A percentile compares a stretch with the other conserved stretches of the same genome.
phyloP scores from a whole-genome alignment of 1,140 invertebrate species.

The Zophobas morio region DNA sequence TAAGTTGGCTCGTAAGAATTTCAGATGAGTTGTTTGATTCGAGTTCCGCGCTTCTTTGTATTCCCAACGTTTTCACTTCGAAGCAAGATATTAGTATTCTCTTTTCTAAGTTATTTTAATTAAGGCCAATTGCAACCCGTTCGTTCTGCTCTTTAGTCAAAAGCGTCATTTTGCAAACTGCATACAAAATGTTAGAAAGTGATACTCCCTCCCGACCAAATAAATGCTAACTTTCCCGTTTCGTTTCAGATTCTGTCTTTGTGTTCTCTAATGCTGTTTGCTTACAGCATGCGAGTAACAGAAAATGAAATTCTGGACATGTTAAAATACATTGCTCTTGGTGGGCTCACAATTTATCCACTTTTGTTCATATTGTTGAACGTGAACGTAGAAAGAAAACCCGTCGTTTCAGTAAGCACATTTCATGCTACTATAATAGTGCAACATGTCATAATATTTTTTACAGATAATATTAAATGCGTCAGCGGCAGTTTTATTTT shows the following conservation, averaged over 20 bases:
- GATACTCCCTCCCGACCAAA: background rate
- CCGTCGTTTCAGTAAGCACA: slow-evolving; percentile 4
- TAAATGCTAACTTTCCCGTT: background rate
- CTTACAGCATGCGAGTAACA: slow-evolving; percentile 1
- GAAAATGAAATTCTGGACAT: slow-evolving; percentile 19
- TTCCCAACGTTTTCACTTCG: background rate
- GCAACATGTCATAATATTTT: background rate
- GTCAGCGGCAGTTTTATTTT: background rate
- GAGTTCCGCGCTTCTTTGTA: background rate
- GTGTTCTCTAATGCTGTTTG: slow-evolving; percentile 13
- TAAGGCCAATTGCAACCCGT: too few relatives aligned
- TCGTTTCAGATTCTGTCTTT: slow-evolving; percentile 7
- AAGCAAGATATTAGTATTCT: background rate
- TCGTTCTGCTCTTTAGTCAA: too few relatives aligned
- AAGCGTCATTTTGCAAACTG: background rate
- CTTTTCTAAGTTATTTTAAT: background rate
- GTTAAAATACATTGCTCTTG: background rate
- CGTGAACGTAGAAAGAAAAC: slow-evolving; percentile 4
- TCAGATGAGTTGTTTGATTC: background rate
- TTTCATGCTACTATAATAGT: background rate
- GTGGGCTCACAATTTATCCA: slow-evolving; percentile 12
- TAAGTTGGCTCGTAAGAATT: background rate
- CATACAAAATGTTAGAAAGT: background rate
- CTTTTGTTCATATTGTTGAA: slow-evolving; percentile 3
- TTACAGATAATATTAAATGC: background rate